Evolutionary conservation across 2,113 vertebrate genomes (phyloP).

Genomic region (Xenopus laevis): DNA sequence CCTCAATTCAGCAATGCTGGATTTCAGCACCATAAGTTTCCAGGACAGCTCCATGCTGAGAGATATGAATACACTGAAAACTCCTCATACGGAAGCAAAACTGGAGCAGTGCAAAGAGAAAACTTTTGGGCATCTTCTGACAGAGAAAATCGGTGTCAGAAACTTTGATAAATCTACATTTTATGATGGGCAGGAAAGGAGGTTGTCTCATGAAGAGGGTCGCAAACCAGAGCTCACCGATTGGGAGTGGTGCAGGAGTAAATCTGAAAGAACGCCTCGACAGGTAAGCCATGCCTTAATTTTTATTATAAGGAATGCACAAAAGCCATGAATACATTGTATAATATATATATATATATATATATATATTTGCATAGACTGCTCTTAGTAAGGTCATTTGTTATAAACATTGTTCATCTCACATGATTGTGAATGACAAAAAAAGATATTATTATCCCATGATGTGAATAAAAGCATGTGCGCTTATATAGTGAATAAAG

Average conservation of each 20-base stretch:
- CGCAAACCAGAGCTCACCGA: slow-evolving; percentile 78
- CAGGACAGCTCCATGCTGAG: slow-evolving; percentile 66
- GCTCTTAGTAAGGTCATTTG: too few relatives aligned
- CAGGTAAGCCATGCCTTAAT: slow-evolving; percentile 70
- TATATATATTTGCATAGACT: too few relatives aligned
- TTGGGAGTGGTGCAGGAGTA: slow-evolving; percentile 97
- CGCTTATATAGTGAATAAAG: too few relatives aligned
- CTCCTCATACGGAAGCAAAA: background rate
- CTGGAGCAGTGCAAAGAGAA: slow-evolving; percentile 26
- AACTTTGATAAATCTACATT: slow-evolving; percentile 51
- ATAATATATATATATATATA: too few relatives aligned
- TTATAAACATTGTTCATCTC: too few relatives aligned
- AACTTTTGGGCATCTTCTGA: slow-evolving; percentile 14
- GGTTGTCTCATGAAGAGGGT: slow-evolving; percentile 77
- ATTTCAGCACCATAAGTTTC: slow-evolving; percentile 68
- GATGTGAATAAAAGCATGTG: too few relatives aligned
- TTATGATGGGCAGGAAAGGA: slow-evolving; percentile 74
- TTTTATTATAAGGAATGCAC: too few relatives aligned
- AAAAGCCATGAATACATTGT: too few relatives aligned
- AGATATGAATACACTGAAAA: slow-evolving; percentile 53
- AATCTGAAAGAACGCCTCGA: slow-evolving; percentile 87
- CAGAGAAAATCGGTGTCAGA: slow-evolving; percentile 34
- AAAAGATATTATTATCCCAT: too few relatives aligned
- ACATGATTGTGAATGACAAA: too few relatives aligned
- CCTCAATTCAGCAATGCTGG: slow-evolving; percentile 53